These are phyloP conservation scores for Clarias fuscus DNA, from an alignment of 2,797 vertebrate genomes.

Conservation along the genomic window DNA sequence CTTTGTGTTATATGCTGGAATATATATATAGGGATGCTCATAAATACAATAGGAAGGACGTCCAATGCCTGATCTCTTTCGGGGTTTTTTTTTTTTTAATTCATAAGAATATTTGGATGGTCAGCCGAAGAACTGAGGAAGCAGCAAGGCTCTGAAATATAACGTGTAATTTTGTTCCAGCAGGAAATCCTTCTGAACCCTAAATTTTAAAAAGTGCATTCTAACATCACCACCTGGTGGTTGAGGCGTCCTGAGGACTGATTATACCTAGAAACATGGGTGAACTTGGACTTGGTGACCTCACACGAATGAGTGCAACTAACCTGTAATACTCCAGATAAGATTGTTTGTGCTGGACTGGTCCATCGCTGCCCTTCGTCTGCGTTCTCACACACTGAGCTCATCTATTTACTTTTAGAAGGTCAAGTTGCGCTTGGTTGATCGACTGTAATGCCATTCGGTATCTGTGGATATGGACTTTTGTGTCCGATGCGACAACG, in stretches of 20 bases:
- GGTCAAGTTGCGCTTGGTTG: not conserved
- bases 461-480: slow-evolving; percentile 5
- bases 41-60: not conserved
- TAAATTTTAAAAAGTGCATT: not conserved
- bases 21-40: not conserved
- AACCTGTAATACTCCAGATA: slow-evolving; percentile 60
- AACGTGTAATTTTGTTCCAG: not conserved
- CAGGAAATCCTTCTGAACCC: not conserved
- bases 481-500: not conserved
- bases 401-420: slow-evolving; percentile 47
- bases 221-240: not conserved
- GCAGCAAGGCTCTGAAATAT: not conserved
- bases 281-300: not conserved
- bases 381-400: slow-evolving; percentile 34
- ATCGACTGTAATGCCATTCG: not conserved
- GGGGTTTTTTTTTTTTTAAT: not conserved
- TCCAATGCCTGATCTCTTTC: too few relatives aligned
- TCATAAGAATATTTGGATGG: not conserved
- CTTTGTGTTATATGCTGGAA: not conserved
- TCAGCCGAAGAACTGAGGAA: not conserved
- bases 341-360: slow-evolving; percentile 41
- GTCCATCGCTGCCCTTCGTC: slow-evolving; percentile 7
- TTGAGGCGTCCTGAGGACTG: not conserved
- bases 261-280: not conserved
- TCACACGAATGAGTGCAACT: slow-evolving; percentile 53